phyloP scores from a whole-genome alignment of 1,140 invertebrate genomes.

The Macrotrachela quadricornifera region DNA sequence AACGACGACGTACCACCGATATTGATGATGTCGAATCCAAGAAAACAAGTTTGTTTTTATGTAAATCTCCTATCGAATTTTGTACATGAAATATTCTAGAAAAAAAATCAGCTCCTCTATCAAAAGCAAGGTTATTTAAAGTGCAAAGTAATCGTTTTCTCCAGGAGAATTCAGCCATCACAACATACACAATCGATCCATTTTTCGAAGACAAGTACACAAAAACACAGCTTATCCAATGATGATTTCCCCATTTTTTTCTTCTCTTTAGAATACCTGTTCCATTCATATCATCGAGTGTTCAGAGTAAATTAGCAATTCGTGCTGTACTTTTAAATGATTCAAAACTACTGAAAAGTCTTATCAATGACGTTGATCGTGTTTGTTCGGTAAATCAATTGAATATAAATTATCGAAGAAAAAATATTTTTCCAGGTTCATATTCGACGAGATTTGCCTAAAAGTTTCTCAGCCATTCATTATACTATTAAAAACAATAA shows the following conservation, averaged over 20 bases:
- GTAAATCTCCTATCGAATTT: no score
- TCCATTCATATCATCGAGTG: conserved; percentile 29
- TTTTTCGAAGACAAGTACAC: conserved; percentile 29
- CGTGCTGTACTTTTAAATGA: conserved; percentile 27
- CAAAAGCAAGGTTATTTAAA: background rate
- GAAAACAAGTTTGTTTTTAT: no score
- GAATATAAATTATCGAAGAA: no score
- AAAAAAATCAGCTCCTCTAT: no score
- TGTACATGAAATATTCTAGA: no score
- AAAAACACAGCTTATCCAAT: no score
- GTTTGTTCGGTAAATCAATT: conserved; percentile 23
- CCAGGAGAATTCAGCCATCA: conserved; percentile 17
- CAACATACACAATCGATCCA: conserved; percentile 29
- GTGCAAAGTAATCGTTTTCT: conserved; percentile 7
- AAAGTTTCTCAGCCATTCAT: conserved; percentile 17
- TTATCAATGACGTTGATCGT: conserved; percentile 23
- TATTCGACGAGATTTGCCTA: conserved; percentile 4
- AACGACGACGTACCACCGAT: no score
- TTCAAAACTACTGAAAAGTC: conserved; percentile 17
- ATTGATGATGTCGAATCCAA: no score
- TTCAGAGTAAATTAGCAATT: conserved; percentile 28
- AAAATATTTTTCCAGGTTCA: no score
- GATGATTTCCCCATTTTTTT: no score
- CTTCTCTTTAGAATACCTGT: no score
- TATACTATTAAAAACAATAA: conserved; percentile 25